Evolutionary conservation across 2,113 vertebrate genomes (phyloP).

Genomic region (Ophiodon elongatus): DNA sequence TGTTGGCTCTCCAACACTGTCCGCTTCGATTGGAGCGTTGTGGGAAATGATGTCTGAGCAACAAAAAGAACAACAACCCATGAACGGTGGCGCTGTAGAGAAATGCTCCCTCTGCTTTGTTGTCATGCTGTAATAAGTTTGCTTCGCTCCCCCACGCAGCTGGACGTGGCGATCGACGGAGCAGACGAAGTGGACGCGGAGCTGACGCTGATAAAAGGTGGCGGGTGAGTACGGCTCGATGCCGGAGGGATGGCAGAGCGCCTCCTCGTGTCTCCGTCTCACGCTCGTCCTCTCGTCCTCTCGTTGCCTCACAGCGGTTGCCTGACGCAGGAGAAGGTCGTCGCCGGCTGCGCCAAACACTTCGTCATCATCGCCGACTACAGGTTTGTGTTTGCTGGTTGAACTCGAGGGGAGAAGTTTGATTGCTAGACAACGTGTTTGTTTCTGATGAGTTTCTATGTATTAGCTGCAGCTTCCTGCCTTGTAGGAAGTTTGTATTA

Average conservation of each 20-base stretch:
- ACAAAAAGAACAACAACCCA: too few species aligned
- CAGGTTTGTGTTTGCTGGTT: slow-evolving; percentile 83
- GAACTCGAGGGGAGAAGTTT: not conserved
- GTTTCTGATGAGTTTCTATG: not conserved
- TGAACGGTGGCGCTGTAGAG: not conserved
- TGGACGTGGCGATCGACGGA: slow-evolving; percentile 97
- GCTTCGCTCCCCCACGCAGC: slow-evolving; percentile 78
- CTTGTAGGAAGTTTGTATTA: not conserved
- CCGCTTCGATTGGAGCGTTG: not conserved
- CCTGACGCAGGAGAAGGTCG: slow-evolving; percentile 97
- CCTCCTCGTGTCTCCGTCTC: not conserved
- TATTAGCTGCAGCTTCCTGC: not conserved
- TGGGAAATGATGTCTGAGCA: not conserved
- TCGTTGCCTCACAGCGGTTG: slow-evolving; percentile 87
- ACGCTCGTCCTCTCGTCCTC: not conserved
- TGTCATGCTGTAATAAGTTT: not conserved
- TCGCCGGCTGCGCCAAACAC: slow-evolving; percentile 93
- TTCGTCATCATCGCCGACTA: slow-evolving; percentile 97
- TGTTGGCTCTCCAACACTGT: slow-evolving; percentile 9
- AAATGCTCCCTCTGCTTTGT: not conserved
- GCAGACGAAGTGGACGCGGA: slow-evolving; percentile 95
- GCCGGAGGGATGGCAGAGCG: fast-evolving
- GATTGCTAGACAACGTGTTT: not conserved
- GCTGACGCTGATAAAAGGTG: slow-evolving; percentile 97
- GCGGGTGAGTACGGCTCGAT: slow-evolving; percentile 88